phyloP scores from a whole-genome alignment of 1,140 invertebrate genomes.

The Lysiphlebus fabarum region DNA sequence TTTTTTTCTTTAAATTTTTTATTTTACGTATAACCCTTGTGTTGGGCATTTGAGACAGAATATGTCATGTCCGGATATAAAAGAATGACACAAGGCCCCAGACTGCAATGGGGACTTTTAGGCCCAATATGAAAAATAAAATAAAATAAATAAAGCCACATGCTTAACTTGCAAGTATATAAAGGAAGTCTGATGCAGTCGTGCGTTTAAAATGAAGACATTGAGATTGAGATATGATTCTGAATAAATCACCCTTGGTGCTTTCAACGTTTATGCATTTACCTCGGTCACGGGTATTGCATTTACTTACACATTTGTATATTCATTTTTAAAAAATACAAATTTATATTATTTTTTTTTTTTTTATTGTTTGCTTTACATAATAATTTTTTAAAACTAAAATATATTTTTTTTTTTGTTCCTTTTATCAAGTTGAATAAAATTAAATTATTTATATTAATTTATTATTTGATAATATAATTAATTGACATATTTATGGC shows the following conservation, averaged over 20 bases:
- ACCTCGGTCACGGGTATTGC: slow-evolving; percentile 13
- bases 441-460: too few relatives aligned
- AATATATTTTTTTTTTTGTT: too few relatives aligned
- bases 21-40: not conserved
- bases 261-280: not conserved
- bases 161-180: not conserved
- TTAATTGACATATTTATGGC: too few relatives aligned
- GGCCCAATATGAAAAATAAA: too few relatives aligned
- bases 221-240: slow-evolving; percentile 48
- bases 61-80: slow-evolving; percentile 11
- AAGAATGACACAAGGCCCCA: slow-evolving; percentile 5
- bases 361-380: too few relatives aligned
- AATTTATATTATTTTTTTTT: too few relatives aligned
- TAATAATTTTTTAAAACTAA: too few relatives aligned
- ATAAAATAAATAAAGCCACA: slow-evolving; percentile 7
- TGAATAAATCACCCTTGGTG: slow-evolving; percentile 39
- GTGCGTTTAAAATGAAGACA: slow-evolving; percentile 48
- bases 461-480: too few relatives aligned
- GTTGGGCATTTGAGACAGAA: slow-evolving; percentile 2
- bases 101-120: not conserved
- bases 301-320: slow-evolving; percentile 2
- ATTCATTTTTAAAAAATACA: not conserved
- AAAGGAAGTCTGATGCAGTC: slow-evolving; percentile 24
- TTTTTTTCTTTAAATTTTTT: not conserved
- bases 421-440: too few relatives aligned